Base-by-base conservation (phyloP, 2,888 invertebrate genomes). In the Scelioninae gen. 2 region DNA sequence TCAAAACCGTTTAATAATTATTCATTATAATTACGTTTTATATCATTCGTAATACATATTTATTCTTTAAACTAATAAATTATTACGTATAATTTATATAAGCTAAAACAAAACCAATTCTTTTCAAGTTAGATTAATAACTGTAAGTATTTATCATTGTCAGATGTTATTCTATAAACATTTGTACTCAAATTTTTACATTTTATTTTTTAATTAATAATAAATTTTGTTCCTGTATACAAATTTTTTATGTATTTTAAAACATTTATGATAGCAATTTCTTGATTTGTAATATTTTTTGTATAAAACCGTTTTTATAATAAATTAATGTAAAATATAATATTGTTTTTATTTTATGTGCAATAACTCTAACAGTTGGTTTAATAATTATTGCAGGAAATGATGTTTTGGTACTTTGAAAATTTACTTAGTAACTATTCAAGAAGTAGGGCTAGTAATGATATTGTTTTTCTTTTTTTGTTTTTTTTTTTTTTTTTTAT, bases 201-300 rank as follows among this genome's bases (percentile, higher is more conserved):
- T 33, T 10, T 10, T 33, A 33, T 1, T 33, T 33, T 33, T n/a
- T 33, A 33, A 33, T 15, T 6, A 41, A 10, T 18, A 18, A 41
- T 18, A 18, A 2, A 11, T 22, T 48, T 13, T 1, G 48, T 48
- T 48, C 15, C 48, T 48, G 15, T 31, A 15, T 31, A 13, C 13
- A 25, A 15, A 10, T 31, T 31, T 28, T 28, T 9, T 48, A 31
- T 2, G 19, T 52, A 28, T 10, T 9, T 46, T 19, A 11, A 35
- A 37, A 18, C 28, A 41, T 39, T 28, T 10, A 6, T 9, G 15
- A 37, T 11, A 19, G 37, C 9, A 52, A 15, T 9, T 57, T 31
- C 45, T 45, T 43, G 13, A 57, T 57, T 57, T 57, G 33, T 45
- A 39, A 57, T 57, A 57, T 19, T 57, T 57, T 57, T 52, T 57